Base-by-base conservation (phyloP, 2,797 vertebrate genomes). In the Netta rufina region DNA sequence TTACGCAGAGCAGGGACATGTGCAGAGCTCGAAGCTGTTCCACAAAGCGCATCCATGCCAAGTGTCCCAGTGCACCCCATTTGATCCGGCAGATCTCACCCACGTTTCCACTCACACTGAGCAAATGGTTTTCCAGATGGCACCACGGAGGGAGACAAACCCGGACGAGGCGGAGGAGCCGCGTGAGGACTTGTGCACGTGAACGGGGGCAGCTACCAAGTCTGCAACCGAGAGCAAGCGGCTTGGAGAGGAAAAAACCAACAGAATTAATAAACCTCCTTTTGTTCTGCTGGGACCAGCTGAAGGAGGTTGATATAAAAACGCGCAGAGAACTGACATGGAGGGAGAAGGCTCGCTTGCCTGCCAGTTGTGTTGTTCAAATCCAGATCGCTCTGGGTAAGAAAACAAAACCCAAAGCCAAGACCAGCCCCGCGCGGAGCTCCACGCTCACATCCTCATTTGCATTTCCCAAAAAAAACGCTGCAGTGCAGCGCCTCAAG, bases 361-460 rank as follows among this genome's bases (percentile, higher is more conserved):
- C 70, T 69, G 79, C 71, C 93, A 89, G 66, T 27, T 49, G n/a
- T 61, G 86, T 8, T 85, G 72, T 20, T 80, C 84, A 65, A 73
- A 70, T 32, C 89, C 81, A 86, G 62, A 75, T 90, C 12, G 0
- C 16, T 80, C 80, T 45, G 6, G 2, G 6, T 8, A 73, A 65
- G 74, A 72, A 91, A 93, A 75, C 77, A 88, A 36, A 33, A 17
- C 0, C 70, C 77, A 65, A 43, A 57, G 83, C 80, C 76, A 78
- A 88, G 41, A 58, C 7, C 56, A 30, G 38, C 33, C 91, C 45
- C 5, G 32, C 0, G 6, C 2, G 4, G 20, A 38, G 78, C 61
- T 87, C 84, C 7, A 2, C 3, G 1, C 45, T 88, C 28, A 6
- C 58, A 51, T 58, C 67, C 69, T 64, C 45, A 4, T 72, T 53